Percentiles rank a stretch among this genome's conserved stretches.
Conservation (phyloP, 2,797 vertebrate genomes). For the Echiichthys vipera region DNA sequence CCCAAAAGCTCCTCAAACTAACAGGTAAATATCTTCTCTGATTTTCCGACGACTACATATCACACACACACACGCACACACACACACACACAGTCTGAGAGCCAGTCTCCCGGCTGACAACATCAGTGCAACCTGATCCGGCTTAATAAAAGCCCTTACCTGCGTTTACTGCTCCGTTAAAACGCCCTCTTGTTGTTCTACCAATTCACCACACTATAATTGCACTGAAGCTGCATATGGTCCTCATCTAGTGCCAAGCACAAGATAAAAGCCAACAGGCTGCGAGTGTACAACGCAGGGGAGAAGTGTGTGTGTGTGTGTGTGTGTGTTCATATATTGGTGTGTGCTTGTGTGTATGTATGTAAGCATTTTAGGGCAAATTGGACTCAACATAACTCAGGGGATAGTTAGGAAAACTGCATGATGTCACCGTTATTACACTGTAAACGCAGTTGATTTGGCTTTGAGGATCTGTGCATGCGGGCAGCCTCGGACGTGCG, state of each 20-base stretch:
- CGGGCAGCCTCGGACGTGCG: conserved; percentile 44
- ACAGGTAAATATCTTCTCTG: conserved; percentile 29
- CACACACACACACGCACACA: not conserved
- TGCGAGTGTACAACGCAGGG: conserved; percentile 56
- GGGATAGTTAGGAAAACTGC: conserved; percentile 66
- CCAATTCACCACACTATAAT: conserved; percentile 77
- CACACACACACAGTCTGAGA: conserved; percentile 44
- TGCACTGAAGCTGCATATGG: conserved; percentile 78
- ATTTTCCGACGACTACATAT: conserved; percentile 12
- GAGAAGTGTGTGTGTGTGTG: conserved; percentile 34
- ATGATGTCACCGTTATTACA: conserved; percentile 78
- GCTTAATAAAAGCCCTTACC: conserved; percentile 75
- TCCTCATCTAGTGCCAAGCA: conserved; percentile 76
- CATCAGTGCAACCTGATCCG: conserved; percentile 76
- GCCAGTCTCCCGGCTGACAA: conserved; percentile 63
- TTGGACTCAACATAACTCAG: conserved; percentile 70
- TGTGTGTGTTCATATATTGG: not conserved
- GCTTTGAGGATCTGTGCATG: conserved; percentile 66
- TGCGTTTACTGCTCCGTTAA: conserved; percentile 82
- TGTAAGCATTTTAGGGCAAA: conserved; percentile 75
- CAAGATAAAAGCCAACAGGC: conserved; percentile 76
- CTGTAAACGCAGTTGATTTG: conserved; percentile 65
- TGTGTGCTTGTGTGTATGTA: conserved; percentile 27
- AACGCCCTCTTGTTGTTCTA: conserved; percentile 79
- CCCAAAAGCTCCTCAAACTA: conserved; percentile 31